Percentiles rank a stretch among this genome's conserved stretches.
phyloP scores from a whole-genome alignment of 1,140 invertebrate species.

The Drosophila ironensis region DNA sequence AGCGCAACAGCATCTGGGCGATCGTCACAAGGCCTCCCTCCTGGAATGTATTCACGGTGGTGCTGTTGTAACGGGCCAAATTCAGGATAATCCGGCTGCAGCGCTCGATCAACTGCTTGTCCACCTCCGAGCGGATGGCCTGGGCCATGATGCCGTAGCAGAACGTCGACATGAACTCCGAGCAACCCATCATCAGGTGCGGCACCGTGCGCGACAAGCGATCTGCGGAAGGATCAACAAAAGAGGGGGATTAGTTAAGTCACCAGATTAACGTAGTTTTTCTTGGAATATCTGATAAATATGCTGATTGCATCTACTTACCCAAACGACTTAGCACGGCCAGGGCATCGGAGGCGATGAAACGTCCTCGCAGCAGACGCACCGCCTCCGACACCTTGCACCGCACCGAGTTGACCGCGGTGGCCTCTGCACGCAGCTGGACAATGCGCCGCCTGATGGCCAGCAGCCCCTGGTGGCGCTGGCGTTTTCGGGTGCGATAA shows the following conservation, averaged over 20 bases:
- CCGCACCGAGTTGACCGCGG: constrained; percentile 82
- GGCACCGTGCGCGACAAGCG: constrained; percentile 77
- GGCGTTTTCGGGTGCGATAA: constrained; percentile 82
- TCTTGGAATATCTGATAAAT: not conserved
- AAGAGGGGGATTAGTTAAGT: not conserved
- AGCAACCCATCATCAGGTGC: constrained; percentile 71
- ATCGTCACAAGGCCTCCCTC: constrained; percentile 74
- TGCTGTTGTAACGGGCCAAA: constrained; percentile 76
- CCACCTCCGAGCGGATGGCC: constrained; percentile 81
- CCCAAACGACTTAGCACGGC: constrained; percentile 64
- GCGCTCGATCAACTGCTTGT: constrained; percentile 78
- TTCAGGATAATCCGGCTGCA: constrained; percentile 81
- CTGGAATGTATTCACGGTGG: constrained; percentile 70
- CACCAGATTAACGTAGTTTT: not conserved
- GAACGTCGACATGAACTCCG: constrained; percentile 75
- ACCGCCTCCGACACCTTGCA: constrained; percentile 62
- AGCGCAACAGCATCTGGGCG: constrained; percentile 84
- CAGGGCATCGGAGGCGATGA: constrained; percentile 62
- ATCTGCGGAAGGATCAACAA: constrained; percentile 36
- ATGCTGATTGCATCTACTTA: constrained; percentile 36
- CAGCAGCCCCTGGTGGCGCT: constrained; percentile 69
- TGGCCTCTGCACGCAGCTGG: constrained; percentile 81
- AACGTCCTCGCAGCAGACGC: constrained; percentile 62
- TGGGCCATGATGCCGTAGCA: constrained; percentile 82
- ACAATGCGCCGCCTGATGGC: constrained; percentile 82